Evolutionary conservation across 2,797 vertebrate genomes (phyloP), one percentile per base, ranked within the genome.

Genomic region (Hypotaenidia okinawae): DNA sequence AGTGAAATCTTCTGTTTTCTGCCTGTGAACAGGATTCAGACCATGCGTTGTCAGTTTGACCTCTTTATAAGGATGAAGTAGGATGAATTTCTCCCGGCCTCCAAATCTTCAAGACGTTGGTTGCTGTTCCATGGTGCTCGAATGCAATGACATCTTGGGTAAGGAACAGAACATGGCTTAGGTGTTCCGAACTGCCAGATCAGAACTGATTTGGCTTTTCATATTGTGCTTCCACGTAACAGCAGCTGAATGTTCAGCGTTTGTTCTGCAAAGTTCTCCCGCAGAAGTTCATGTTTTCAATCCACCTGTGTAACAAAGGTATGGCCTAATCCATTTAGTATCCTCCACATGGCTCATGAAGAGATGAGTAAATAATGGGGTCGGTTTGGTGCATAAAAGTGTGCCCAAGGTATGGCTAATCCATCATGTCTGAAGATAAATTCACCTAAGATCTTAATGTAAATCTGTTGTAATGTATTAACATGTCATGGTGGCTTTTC

Each of bases 111-210:
- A 2, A 86, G 25, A 16, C 19, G 4, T 4, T 75, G 7, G 2
- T 45, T 86, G 9, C 15, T 45, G 37, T 88, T 75, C 35, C 2
- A 0, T 25, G 35, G 15, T 54, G 18, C 17, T 79, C 18, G 43
- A 87, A 13, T 5, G 22, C 22, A 79, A 4, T 1, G 7, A 75
- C 30, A 68, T 37, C 22, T 68, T 0, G 0, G 14, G 30, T 28
- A 17, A 84, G 35, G 49, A 86, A 7, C 33, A 75, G 58, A 86
- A 75, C 39, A 64, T 54, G n/a, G 21, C 39, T 88, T 18, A 28
- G 59, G 8, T 45, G 4, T 25, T 88, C 35, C 30, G 63, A 37
- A 68, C 43, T 75, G 67, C 30, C 59, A 85, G 32, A 72, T 41
- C 37, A 41, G 76, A 91, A 17, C 12, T 63, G 18, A 30, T 83